Base-by-base conservation (phyloP, 2,113 vertebrate species). In the Xyliphius kryptos region DNA sequence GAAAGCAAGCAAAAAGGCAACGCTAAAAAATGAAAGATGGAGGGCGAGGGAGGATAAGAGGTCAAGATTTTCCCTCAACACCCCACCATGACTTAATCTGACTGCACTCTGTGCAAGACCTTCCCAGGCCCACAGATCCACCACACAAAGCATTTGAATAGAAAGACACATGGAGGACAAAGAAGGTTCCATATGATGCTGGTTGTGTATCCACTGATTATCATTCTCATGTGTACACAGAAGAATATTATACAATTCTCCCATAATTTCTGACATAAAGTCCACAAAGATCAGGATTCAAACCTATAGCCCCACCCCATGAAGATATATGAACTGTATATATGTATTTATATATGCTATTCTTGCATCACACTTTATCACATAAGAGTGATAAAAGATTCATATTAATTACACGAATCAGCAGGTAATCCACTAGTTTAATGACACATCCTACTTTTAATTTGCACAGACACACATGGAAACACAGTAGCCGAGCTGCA, bases 21-120 rank as follows among this genome's bases (percentile, higher is more conserved):
- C 20, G 36, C 64, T 59, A 56, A 76, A 73, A 68, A 76, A 70
- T 76, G 60, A 72, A 76, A 76, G 70, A 61, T 61, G 32, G 68
- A 68, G 65, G 51, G 48, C 83, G 81, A 89, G 85, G 87, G 90
- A 88, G 86, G 90, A 90, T 91, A 89, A 91, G 89, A 94, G 94
- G 92, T 97, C 94, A 92, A 88, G 79, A 83, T 95, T 98, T 97
- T 97, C 94, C 92, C 92, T 94, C 90, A 95, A 92, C 93, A 93
- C 88, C 85, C 86, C 84, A 89, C 88, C 90, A 92, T 93, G 90
- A 94, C 91, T 94, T 93, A 91, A 92, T 93, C 89, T 83, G 86
- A 87, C 90, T 93, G 89, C 79, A 80, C 87, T 92, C 87, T 85
- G 76, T 87, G 82, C 83, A 79, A 91, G 91, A 91, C 90, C 91